Percentiles rank a stretch among this genome's conserved stretches.
phyloP scores from a whole-genome alignment of 2,113 vertebrate species.

The Indicator maculatus region DNA sequence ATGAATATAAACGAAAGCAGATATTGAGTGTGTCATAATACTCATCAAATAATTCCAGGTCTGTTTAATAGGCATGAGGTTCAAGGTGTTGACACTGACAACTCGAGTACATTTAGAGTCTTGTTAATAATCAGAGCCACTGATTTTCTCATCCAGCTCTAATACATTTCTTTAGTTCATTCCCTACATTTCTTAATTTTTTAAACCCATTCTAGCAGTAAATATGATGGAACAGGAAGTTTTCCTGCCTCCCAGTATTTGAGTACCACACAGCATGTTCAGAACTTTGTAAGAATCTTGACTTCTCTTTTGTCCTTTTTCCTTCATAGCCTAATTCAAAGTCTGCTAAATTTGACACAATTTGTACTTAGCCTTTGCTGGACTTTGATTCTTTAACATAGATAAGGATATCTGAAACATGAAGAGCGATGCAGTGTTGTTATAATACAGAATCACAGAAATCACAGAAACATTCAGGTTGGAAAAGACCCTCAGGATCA shows the following conservation, averaged over 20 bases:
- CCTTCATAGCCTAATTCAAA: background rate
- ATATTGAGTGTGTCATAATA: slow-evolving; percentile 55
- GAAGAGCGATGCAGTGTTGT: background rate
- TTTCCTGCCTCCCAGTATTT: background rate
- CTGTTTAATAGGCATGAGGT: slow-evolving; percentile 57
- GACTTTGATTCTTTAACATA: background rate
- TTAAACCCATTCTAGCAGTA: background rate
- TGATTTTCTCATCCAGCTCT: slow-evolving; percentile 24
- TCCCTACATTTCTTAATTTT: background rate
- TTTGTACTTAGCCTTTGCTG: background rate
- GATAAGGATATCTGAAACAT: background rate
- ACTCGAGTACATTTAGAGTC: slow-evolving; percentile 34
- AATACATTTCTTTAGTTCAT: slow-evolving; percentile 22
- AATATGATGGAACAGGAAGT: background rate
- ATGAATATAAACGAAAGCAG: slow-evolving; percentile 52
- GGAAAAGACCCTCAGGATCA: too few relatives aligned
- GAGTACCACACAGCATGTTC: background rate
- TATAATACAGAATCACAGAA: background rate
- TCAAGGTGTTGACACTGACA: slow-evolving; percentile 50
- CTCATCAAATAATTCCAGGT: slow-evolving; percentile 48
- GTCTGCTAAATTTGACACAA: background rate
- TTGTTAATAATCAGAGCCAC: slow-evolving; percentile 48
- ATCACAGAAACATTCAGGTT: too few relatives aligned
- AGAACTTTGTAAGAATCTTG: background rate
- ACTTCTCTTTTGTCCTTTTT: background rate